phyloP scores from a whole-genome alignment of 2,888 invertebrate species.

The Tenthredo amoena region DNA sequence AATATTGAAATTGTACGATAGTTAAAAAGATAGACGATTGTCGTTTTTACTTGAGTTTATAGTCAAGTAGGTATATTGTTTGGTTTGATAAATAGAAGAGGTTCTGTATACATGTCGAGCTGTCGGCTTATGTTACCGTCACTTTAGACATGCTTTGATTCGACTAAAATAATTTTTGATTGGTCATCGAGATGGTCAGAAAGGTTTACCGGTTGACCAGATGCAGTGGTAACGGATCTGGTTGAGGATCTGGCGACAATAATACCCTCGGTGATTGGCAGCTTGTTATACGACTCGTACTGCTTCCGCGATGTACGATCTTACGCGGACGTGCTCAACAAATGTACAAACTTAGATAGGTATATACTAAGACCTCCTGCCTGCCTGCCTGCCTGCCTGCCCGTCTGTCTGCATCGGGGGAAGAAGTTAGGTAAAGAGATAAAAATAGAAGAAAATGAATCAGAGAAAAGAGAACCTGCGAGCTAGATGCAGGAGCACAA shows the following conservation, averaged over 20 bases:
- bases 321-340: conserved; percentile 42
- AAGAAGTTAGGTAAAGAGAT: neutral
- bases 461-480: neutral
- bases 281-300: conserved; percentile 44
- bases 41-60: neutral
- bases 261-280: conserved; percentile 32
- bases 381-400: neutral
- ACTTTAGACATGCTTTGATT: conserved; percentile 10
- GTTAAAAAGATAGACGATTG: neutral
- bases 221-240: conserved; percentile 31
- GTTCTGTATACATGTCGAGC: neutral
- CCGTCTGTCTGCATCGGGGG: too few relatives aligned
- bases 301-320: conserved; percentile 40
- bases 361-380: neutral
- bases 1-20: neutral
- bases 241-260: conserved; percentile 17
- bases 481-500: neutral
- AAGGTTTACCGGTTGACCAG: conserved; percentile 43
- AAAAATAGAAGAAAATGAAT: neutral
- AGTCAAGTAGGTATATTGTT: neutral
- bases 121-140: neutral
- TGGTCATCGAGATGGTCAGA: conserved; percentile 4
- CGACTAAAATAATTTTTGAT: conserved; percentile 36
- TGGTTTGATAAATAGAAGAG: neutral
- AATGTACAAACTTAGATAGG: conserved; percentile 1